These are phyloP conservation scores for Drosophila diplacantha DNA, from an alignment of 2,888 invertebrate genomes.

Conservation along the genomic window DNA sequence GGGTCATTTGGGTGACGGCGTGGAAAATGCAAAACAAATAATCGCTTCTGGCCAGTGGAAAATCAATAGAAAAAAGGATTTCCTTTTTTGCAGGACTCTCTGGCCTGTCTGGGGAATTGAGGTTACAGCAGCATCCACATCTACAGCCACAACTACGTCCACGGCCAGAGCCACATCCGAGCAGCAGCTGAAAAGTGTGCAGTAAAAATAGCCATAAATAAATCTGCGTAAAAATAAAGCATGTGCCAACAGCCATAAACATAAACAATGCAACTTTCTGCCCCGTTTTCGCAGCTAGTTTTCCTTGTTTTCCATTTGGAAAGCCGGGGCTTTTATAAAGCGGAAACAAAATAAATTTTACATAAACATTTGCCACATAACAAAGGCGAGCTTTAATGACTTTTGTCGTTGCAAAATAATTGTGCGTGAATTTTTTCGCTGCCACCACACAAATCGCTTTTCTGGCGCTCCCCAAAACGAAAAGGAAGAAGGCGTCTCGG, in stretches of 20 bases:
- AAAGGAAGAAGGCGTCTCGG: neutral
- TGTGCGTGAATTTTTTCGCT: slow-evolving; percentile 64
- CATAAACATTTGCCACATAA: slow-evolving; percentile 55
- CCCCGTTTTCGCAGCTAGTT: slow-evolving; percentile 28
- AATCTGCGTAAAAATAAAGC: slow-evolving; percentile 50
- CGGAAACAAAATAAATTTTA: slow-evolving; percentile 62
- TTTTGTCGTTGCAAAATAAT: slow-evolving; percentile 70
- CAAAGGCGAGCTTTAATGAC: slow-evolving; percentile 61
- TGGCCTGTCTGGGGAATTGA: slow-evolving; percentile 38
- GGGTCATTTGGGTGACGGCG: slow-evolving; percentile 46
- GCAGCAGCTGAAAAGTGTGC: slow-evolving; percentile 38
- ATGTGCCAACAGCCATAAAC: slow-evolving; percentile 50
- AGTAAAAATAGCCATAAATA: slow-evolving; percentile 51
- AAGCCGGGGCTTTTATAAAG: slow-evolving; percentile 30
- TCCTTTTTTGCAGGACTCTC: slow-evolving; percentile 22
- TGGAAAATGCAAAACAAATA: slow-evolving; percentile 50
- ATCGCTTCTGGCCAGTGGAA: slow-evolving; percentile 37
- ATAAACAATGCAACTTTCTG: slow-evolving; percentile 49
- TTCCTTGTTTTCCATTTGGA: slow-evolving; percentile 13
- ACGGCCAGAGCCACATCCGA: slow-evolving; percentile 1
- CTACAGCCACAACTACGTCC: neutral
- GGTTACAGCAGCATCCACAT: slow-evolving; percentile 27
- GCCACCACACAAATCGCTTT: slow-evolving; percentile 24
- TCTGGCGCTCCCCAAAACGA: neutral
- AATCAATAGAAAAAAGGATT: slow-evolving; percentile 45